Conservation (phyloP, 2,113 vertebrate species). For the Pica pica region DNA sequence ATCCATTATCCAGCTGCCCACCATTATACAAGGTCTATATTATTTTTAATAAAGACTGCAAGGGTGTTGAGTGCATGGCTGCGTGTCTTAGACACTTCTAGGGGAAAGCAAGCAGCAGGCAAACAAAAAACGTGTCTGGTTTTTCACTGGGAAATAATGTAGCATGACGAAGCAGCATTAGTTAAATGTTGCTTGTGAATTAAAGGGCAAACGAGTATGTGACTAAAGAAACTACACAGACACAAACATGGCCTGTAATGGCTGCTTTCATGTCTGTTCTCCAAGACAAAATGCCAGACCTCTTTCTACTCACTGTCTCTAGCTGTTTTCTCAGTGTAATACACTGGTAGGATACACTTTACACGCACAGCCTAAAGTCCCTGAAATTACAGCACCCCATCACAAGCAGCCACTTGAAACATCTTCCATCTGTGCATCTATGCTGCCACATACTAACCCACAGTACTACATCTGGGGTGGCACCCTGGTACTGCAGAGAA, state of each 20-base stretch:
- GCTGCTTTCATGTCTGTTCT: neutral
- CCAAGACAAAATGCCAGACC: neutral
- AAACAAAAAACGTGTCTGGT: neutral
- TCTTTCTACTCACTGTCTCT: neutral
- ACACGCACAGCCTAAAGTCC: fast-evolving
- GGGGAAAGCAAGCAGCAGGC: neutral
- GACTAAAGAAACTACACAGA: neutral
- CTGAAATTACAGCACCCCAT: neutral
- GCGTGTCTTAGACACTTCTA: neutral
- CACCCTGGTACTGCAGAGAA: neutral
- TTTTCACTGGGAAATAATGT: neutral
- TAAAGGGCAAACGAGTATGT: neutral
- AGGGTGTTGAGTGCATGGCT: neutral
- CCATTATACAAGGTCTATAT: neutral
- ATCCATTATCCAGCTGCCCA: neutral
- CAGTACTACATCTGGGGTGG: fast-evolving
- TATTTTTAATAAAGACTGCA: neutral
- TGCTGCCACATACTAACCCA: fast-evolving
- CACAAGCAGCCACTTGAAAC: neutral
- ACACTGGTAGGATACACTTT: neutral
- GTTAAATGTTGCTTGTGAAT: neutral
- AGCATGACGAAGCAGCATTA: neutral
- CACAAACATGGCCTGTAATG: fast-evolving
- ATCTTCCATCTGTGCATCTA: neutral
- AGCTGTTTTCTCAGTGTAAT: neutral